Conservation (phyloP, 2,113 vertebrate genomes). For the Embiotoca jacksoni region DNA sequence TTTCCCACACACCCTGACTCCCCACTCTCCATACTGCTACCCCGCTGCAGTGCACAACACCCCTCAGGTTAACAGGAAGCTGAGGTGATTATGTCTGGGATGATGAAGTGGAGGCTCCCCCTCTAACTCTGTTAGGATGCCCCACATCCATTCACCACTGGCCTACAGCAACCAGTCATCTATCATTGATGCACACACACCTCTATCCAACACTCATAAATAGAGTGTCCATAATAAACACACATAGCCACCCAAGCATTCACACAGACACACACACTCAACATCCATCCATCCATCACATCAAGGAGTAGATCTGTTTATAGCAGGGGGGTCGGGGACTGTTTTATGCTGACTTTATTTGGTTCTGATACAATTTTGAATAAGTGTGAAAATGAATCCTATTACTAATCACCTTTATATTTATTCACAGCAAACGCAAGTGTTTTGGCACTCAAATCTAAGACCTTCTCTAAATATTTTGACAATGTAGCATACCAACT, state of each 20-base stretch:
- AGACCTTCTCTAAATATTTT: slow-evolving; percentile 56
- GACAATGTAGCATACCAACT: slow-evolving; percentile 67
- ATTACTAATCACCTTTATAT: slow-evolving; percentile 73
- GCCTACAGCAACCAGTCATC: slow-evolving; percentile 81
- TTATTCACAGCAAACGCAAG: slow-evolving; percentile 66
- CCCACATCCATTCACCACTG: slow-evolving; percentile 82
- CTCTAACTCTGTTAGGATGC: slow-evolving; percentile 82
- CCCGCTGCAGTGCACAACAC: slow-evolving; percentile 61
- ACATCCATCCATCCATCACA: slow-evolving; percentile 74
- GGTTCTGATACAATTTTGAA: slow-evolving; percentile 74
- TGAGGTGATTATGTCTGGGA: slow-evolving; percentile 85
- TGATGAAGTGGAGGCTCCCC: slow-evolving; percentile 84
- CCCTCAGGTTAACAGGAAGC: slow-evolving; percentile 81
- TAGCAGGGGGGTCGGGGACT: slow-evolving; percentile 49
- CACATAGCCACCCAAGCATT: slow-evolving; percentile 35
- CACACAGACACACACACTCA: slow-evolving; percentile 48
- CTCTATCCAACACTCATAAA: slow-evolving; percentile 72
- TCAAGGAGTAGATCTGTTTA: slow-evolving; percentile 62
- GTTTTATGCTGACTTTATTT: slow-evolving; percentile 76
- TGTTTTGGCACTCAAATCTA: slow-evolving; percentile 61
- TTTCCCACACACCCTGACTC: slow-evolving; percentile 63
- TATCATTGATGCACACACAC: slow-evolving; percentile 79
- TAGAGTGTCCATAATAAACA: slow-evolving; percentile 63
- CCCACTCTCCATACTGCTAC: slow-evolving; percentile 44
- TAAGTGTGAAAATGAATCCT: slow-evolving; percentile 78